These are phyloP conservation scores for Prunella himalayana DNA, from an alignment of 2,113 vertebrate species.

Conservation along the genomic window DNA sequence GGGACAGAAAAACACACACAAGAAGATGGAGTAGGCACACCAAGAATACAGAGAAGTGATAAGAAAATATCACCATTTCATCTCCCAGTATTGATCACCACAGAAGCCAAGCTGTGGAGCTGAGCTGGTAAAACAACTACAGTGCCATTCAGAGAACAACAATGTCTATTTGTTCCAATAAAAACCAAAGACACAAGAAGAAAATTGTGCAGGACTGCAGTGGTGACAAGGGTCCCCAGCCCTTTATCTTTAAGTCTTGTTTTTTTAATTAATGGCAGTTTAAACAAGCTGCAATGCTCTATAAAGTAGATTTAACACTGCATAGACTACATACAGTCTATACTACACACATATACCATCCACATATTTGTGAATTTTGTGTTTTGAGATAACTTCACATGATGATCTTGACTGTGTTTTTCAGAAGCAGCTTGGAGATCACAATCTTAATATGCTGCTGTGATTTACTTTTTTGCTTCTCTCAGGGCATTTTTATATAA, in stretches of 20 bases:
- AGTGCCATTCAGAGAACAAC: not conserved
- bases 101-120: not conserved
- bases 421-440: not conserved
- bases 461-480: not conserved
- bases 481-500: not conserved
- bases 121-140: not conserved
- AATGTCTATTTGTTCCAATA: not conserved
- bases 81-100: not conserved
- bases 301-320: not conserved
- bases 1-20: not conserved
- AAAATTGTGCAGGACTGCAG: not conserved
- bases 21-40: conserved; percentile 23
- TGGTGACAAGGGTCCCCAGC: not conserved
- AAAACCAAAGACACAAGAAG: not conserved
- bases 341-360: not conserved
- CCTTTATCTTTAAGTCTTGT: not conserved
- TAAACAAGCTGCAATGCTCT: not conserved
- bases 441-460: not conserved
- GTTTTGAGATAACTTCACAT: not conserved
- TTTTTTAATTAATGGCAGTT: not conserved
- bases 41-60: not conserved
- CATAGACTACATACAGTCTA: not conserved
- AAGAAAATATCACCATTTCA: not conserved
- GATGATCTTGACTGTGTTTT: not conserved
- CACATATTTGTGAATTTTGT: not conserved